Base-by-base conservation (phyloP, 2,113 vertebrate genomes). In the Xenus cinereus region DNA sequence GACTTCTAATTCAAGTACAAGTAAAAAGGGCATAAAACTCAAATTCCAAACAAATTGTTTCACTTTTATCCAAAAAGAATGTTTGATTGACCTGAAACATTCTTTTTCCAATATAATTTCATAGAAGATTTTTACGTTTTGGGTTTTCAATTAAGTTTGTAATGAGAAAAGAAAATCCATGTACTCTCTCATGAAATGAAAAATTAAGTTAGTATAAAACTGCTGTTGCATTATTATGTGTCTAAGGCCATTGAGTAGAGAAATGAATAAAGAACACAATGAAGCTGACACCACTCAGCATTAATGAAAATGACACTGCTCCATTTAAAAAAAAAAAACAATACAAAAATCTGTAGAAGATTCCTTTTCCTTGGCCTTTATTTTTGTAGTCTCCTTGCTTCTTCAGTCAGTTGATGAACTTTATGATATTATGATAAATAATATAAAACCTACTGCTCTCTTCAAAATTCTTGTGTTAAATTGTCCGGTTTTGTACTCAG, bases 141-240 rank as follows among this genome's bases (percentile, higher is more conserved):
- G 11, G 32, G 28, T 59, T 95, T 87, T 92, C 43, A 85, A 46
- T 82, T 63, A 78, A 50, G 37, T 72, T 88, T 83, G 24, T 68
- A 83, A 73, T 46, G n/a, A 26, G 28, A 83, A 90, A 79, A 92
- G 79, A 90, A 85, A 94, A 86, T 79, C 22, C 37, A 45, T 22
- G 32, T 75, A 48, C 12, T 82, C 43, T 74, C 48, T 62, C n/a
- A 72, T 41, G 37, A 62, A 83, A 79, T n/a, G 24, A 78, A 68
- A 87, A 63, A 75, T n/a, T 30, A n/a, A 67, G 46, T 68, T 48
- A 79, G 60, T 43, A 39, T 35, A 66, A 69, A 90, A 48, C 37
- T 69, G 35, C 37, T 48, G 24, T 48, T 59, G 30, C 51, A 6
- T 45, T 84, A 46, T 54, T 72, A 69, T n/a, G n/a, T 78, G 35